These are phyloP conservation scores for Cantharis lateralis DNA, from an alignment of 2,888 invertebrate genomes.

Conservation along the genomic window DNA sequence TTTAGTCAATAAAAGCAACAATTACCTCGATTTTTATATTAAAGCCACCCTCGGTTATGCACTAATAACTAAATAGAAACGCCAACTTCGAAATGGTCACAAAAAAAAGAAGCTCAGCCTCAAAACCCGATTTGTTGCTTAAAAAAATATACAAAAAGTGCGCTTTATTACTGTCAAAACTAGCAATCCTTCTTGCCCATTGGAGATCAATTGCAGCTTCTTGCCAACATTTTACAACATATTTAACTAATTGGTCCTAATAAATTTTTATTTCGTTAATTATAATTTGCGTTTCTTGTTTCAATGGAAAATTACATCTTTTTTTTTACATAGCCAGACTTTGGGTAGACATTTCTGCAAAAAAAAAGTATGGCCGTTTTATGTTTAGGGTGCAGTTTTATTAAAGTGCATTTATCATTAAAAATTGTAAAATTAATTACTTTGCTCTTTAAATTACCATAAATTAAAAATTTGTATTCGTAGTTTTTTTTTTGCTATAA, in stretches of 20 bases:
- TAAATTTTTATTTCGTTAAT: not conserved
- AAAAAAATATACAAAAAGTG: conserved; percentile 53
- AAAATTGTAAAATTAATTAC: not conserved
- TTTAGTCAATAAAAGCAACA: conserved; percentile 13
- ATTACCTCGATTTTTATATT: conserved; percentile 21
- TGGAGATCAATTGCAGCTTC: conserved; percentile 38
- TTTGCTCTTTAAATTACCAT: not conserved
- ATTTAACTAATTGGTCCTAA: not conserved
- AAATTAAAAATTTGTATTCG: not conserved
- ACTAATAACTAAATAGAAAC: conserved; percentile 21
- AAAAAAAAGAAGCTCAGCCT: conserved; percentile 43
- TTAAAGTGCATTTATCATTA: not conserved
- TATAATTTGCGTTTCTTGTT: not conserved
- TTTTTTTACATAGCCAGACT: not conserved
- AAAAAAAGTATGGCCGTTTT: not conserved
- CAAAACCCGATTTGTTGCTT: conserved; percentile 43
- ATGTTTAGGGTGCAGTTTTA: not conserved
- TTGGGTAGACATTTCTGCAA: not conserved
- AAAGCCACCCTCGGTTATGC: conserved; percentile 1
- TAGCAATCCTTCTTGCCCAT: conserved; percentile 20
- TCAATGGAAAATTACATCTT: not conserved
- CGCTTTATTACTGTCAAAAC: conserved; percentile 47
- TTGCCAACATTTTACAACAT: conserved; percentile 31
- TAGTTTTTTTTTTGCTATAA: not conserved
- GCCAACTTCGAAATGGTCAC: conserved; percentile 42